Evolutionary conservation across 2,888 invertebrate species (phyloP), one percentile per base, ranked within the genome.

Genomic region (Peribatodes rhomboidaria): DNA sequence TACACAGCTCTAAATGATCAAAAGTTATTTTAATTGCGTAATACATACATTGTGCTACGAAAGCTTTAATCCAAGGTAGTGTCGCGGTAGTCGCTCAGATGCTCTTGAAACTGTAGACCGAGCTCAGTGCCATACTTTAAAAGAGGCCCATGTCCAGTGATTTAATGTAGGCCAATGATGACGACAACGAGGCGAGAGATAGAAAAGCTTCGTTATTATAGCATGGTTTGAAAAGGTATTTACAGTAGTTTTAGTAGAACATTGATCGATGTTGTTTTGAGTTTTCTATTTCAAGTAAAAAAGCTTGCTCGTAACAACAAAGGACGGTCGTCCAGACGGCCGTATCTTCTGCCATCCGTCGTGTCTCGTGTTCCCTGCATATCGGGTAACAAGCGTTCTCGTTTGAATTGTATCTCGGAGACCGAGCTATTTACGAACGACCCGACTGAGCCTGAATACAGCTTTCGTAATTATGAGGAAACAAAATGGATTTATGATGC

Each of bases 301-400:
- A 50, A 35, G 20, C 50, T 35, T 35, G 50, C 18, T 50, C 46
- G 79, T 79, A 78, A 78, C 75, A 78, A 79, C 75, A 72, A 75
- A 70, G 70, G 37, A n/a, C 18, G 52, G 61, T 61, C 52, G 53
- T 44, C 65, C 68, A 68, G 73, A 76, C 75, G 73, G 72, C 73
- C 67, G 65, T 61, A 50, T 44, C 56, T 58, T 35, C 37, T 46
- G 64, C 42, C 42, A 35, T 42, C 50, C 44, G 67, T 70, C 70
- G 71, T 74, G 76, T 76, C 73, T n/a, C n/a, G n/a, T n/a, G n/a
- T n/a, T n/a, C 71, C 70, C 74, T 69, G 73, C 69, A 74, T 78
- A 81, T 80, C 78, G 73, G 71, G 67, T 77, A 76, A 73, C 76
- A 70, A 74, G 72, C 75, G 72, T 70, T 73, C 77, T 73, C 74